phyloP scores from a whole-genome alignment of 2,113 vertebrate genomes.

The Trichomycterus rosablanca region DNA sequence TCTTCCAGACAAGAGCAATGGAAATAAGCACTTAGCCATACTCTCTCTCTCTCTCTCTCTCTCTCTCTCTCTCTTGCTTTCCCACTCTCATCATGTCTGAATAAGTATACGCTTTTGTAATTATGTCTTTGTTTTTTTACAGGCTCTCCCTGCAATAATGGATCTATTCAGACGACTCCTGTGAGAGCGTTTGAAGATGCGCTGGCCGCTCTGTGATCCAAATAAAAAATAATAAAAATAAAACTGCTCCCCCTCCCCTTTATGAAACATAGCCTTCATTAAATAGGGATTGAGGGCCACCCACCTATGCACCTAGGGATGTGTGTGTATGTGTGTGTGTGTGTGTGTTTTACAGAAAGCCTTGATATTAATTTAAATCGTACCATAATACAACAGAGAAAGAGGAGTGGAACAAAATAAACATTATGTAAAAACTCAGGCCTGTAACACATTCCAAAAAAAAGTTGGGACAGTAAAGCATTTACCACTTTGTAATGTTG shows the following conservation, averaged over 20 bases:
- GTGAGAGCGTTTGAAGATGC: slow-evolving; percentile 40
- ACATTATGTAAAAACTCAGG: too few relatives aligned
- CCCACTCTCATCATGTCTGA: slow-evolving; percentile 6
- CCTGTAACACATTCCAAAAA: too few relatives aligned
- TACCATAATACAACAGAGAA: too few relatives aligned
- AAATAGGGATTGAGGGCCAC: slow-evolving; percentile 52
- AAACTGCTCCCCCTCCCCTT: slow-evolving; percentile 3
- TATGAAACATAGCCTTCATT: slow-evolving; percentile 45
- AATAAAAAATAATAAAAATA: slow-evolving; percentile 33
- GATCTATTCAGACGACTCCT: slow-evolving; percentile 34
- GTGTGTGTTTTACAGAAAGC: slow-evolving; percentile 3
- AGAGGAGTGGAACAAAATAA: too few relatives aligned
- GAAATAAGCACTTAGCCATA: slow-evolving; percentile 39
- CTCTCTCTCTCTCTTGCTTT: slow-evolving; percentile 9
- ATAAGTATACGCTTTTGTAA: slow-evolving; percentile 25
- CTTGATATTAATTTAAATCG: too few relatives aligned
- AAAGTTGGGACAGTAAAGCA: too few relatives aligned
- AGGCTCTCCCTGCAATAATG: slow-evolving; percentile 35
- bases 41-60: slow-evolving; percentile 1
- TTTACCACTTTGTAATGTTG: too few relatives aligned
- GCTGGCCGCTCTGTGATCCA: slow-evolving; percentile 26
- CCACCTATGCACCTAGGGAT: slow-evolving; percentile 39
- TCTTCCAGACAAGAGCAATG: slow-evolving; percentile 27
- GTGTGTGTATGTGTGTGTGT: slow-evolving; percentile 5
- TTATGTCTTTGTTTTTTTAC: slow-evolving; percentile 46